A percentile compares a stretch with the other conserved stretches of the same genome.
phyloP scores from a whole-genome alignment of 2,113 vertebrate genomes.

The Eupsittula cactorum region DNA sequence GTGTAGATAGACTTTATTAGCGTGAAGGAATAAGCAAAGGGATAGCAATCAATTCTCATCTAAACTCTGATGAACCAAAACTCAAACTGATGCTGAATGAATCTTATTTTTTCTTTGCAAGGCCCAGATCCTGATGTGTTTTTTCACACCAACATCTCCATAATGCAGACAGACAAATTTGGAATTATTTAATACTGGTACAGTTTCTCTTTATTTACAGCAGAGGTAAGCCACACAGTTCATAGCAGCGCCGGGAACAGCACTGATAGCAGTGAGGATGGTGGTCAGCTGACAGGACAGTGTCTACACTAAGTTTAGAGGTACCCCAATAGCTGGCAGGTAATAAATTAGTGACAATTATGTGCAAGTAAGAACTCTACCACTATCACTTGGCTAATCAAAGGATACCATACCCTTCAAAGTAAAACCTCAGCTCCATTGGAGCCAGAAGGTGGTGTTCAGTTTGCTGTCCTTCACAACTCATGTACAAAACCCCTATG shows the following conservation, averaged over 20 bases:
- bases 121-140: neutral
- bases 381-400: neutral
- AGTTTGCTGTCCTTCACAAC: neutral
- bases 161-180: neutral
- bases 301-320: neutral
- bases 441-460: neutral
- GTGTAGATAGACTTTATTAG: neutral
- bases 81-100: neutral
- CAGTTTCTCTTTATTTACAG: neutral
- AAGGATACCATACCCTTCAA: neutral
- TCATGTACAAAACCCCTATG: rapidly evolving
- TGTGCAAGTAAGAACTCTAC: neutral
- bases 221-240: neutral
- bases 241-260: neutral
- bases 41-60: neutral
- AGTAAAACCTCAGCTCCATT: neutral
- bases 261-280: neutral
- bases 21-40: neutral
- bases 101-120: neutral
- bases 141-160: neutral
- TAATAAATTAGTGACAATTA: neutral
- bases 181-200: neutral
- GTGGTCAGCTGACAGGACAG: neutral
- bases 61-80: neutral
- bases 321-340: neutral